Percentiles rank a stretch among this genome's conserved stretches.
Conservation (phyloP, 2,113 vertebrate species). For the Urocynchramus pylzowi region DNA sequence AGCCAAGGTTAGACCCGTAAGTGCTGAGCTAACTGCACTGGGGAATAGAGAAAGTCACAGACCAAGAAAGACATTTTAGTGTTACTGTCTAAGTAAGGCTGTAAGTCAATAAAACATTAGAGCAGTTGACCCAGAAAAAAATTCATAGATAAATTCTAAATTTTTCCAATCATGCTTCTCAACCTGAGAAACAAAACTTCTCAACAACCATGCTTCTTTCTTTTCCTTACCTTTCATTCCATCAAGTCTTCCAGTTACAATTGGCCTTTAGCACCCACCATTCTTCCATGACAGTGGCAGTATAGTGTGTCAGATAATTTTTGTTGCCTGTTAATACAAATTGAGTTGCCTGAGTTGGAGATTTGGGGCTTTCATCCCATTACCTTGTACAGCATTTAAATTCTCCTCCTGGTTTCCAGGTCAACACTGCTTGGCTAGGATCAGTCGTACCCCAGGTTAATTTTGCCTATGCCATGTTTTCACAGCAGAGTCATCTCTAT, state of each 20-base stretch:
- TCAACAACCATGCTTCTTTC: not conserved
- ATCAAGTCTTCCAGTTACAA: not conserved
- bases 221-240: not conserved
- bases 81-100: not conserved
- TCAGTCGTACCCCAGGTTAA: not conserved
- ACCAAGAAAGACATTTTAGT: not conserved
- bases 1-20: not conserved
- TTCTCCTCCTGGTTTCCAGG: not conserved
- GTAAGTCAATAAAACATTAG: not conserved
- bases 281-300: not conserved
- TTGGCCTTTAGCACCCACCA: not conserved
- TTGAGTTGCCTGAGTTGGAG: not conserved
- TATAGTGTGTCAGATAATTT: not conserved
- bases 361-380: not conserved
- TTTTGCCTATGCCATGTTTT: not conserved
- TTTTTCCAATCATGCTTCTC: not conserved
- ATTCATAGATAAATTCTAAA: not conserved
- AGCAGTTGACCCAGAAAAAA: not conserved
- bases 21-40: not conserved
- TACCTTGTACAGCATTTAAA: not conserved
- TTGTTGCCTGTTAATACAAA: not conserved
- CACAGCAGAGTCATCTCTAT: not conserved
- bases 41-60: not conserved
- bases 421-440: not conserved
- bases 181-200: not conserved